Evolutionary conservation across 2,797 vertebrate species (phyloP), one percentile per base, ranked within the genome.

Genomic region (Platalea minor): DNA sequence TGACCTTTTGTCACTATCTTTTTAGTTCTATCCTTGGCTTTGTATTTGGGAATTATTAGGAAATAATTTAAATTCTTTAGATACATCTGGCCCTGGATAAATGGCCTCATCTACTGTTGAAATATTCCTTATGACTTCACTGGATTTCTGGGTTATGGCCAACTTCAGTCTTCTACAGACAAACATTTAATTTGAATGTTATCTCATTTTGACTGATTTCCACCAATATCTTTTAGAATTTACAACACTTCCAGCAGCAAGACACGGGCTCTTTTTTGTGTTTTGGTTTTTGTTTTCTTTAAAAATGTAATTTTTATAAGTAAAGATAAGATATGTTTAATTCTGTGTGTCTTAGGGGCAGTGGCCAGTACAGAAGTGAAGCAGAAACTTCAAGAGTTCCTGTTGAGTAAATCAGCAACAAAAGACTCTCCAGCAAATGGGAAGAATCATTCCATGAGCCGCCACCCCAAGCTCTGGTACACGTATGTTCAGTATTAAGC

Each of bases 381-480:
- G 96, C 99, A 99, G 98, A 99, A 99, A 98, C 99, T 99, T 98
- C 99, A 99, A 96, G 99, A 99, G 98, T 99, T 99, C 98, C 98
- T 99, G 95, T 97, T 99, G 96, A 99, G 98, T 97, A 99, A 99
- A 98, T 99, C 99, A 2, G 99, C 99, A 85, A 98, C 98, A 57
- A 99, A 99, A 98, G 99, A 99, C 96, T 98, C 98, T 85, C 95
- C 97, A 89, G 93, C 97, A 94, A 99, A 98, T 37, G 99, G 99
- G 97, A 98, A 98, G 97, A 98, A 97, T 92, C 99, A 99, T 97
- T 98, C 98, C 96, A 98, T 99, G 95, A 98, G 98, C 97, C 99
- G 99, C 75, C 99, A 99, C 96, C 98, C 98, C 89, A 99, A 99
- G 98, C 99, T 99, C 97, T 99, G 99, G 99, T 99, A 99, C 98